Base-by-base conservation (phyloP, 1,140 invertebrate species). In the Caenorhabditis briggsae region DNA sequence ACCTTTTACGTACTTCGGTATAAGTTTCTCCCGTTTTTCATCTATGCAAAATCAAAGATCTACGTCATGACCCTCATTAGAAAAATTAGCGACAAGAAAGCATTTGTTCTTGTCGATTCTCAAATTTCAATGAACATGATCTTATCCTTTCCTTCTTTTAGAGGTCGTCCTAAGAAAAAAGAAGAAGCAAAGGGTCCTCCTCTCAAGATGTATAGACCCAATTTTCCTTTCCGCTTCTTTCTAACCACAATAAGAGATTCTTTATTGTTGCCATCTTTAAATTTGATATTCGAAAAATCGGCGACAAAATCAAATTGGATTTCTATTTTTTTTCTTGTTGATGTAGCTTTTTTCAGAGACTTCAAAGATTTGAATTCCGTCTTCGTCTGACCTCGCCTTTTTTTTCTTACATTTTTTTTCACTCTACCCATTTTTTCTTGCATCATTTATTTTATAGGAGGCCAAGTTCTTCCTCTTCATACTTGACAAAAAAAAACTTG, bases 41-140 rank as follows among this genome's bases (percentile, higher is more conserved):
- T 43, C 41, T 16, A 70, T 18, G 6, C 5, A 8, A 43, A 70
- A 70, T 46, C 33, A 70, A 70, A 70, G 64, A 50, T 78, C 70
- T 78, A 70, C 23, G 25, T 41, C 59, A 18, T 50, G 20, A 78
- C 70, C 46, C 70, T 78, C 70, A 78, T 78, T 78, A 48, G 70
- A 78, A 78, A 78, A 74, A n/a, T n/a, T 16, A 48, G 65, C 16
- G 56, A 58, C 33, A 61, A 8, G 3, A 20, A 61, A 61, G n/a
- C 5, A 12, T 78, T 43, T 41, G 53, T 43, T 70, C 11, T 33
- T 33, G 33, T 33, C 33, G 33, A 25, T 46, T 50, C 70, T 78
- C 70, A 50, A 78, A 78, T 78, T 78, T 78, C 70, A 43, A 78
- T 78, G 70, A 78, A 78, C 46, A 78, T 78, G 70, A 78, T 78